Percentiles rank a stretch among this genome's conserved stretches.
Conservation (phyloP, 2,888 invertebrate species). For the Metacarcinus magister region DNA sequence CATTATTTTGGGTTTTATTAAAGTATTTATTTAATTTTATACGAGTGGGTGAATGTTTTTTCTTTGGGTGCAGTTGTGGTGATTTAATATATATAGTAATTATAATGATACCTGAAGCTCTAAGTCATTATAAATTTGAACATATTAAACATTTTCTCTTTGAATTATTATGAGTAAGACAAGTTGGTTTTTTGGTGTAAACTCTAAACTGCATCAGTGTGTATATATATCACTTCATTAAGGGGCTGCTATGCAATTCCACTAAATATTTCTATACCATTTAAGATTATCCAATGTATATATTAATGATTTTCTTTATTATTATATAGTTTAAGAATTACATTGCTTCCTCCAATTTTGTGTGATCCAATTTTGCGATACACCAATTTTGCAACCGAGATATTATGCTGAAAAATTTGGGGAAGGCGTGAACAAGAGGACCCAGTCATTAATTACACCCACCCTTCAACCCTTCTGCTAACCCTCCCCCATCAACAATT, state of each 20-base stretch:
- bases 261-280: background rate
- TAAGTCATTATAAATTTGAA: slow-evolving; percentile 37
- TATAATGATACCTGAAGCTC: background rate
- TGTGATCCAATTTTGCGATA: no score
- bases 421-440: no score
- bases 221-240: slow-evolving; percentile 30
- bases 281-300: background rate
- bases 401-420: no score
- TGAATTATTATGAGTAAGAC: background rate
- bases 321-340: background rate
- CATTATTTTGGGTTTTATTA: background rate
- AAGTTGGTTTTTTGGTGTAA: background rate
- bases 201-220: background rate
- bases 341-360: background rate
- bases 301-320: background rate
- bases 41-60: background rate
- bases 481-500: no score
- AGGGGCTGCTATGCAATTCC: background rate
- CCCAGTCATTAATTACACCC: no score
- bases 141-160: background rate
- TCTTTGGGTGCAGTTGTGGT: background rate
- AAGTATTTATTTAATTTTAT: slow-evolving; percentile 1
- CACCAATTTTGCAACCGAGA: no score
- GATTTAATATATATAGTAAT: background rate
- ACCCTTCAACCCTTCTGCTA: no score